A percentile compares a stretch with the other conserved stretches of the same genome.
phyloP scores from a whole-genome alignment of 2,888 invertebrate genomes.

The Nomada hirtipes region DNA sequence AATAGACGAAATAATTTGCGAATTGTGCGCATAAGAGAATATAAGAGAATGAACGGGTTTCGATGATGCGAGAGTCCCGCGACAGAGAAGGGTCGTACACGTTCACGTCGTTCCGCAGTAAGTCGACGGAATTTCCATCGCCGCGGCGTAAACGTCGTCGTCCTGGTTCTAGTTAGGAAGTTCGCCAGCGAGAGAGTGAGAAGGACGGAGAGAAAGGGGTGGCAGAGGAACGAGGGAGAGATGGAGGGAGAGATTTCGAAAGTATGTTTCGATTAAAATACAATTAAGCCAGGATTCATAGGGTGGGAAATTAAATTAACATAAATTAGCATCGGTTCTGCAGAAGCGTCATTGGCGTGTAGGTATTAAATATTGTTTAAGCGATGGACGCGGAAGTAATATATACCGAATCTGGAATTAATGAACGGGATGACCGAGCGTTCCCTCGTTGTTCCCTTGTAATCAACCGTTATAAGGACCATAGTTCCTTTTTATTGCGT shows the following conservation, averaged over 20 bases:
- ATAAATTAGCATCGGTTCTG: slow-evolving; percentile 48
- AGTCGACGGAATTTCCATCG: slow-evolving; percentile 31
- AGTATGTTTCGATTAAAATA: slow-evolving; percentile 58
- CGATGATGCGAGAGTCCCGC: not conserved
- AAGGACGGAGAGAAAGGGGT: too few relatives aligned
- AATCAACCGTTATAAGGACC: not conserved
- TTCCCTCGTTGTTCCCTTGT: not conserved
- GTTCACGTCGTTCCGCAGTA: not conserved
- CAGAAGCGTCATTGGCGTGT: not conserved
- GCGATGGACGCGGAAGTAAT: slow-evolving; percentile 21
- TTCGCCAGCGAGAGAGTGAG: not conserved
- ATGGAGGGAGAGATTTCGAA: slow-evolving; percentile 11
- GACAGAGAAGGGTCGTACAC: not conserved
- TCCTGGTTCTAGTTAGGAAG: slow-evolving; percentile 1
- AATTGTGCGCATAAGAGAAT: not conserved
- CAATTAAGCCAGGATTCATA: slow-evolving; percentile 47
- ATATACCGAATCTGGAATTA: slow-evolving; percentile 32
- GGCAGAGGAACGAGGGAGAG: too few relatives aligned
- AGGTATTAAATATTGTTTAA: slow-evolving; percentile 45
- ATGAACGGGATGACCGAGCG: slow-evolving; percentile 19
- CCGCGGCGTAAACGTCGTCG: slow-evolving; percentile 12
- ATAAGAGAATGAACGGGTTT: not conserved
- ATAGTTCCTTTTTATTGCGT: not conserved
- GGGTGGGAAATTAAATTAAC: slow-evolving; percentile 51
- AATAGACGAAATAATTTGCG: not conserved